These are phyloP conservation scores for Lasioglossum figueresi DNA, from an alignment of 2,888 invertebrate genomes.

Conservation along the genomic window DNA sequence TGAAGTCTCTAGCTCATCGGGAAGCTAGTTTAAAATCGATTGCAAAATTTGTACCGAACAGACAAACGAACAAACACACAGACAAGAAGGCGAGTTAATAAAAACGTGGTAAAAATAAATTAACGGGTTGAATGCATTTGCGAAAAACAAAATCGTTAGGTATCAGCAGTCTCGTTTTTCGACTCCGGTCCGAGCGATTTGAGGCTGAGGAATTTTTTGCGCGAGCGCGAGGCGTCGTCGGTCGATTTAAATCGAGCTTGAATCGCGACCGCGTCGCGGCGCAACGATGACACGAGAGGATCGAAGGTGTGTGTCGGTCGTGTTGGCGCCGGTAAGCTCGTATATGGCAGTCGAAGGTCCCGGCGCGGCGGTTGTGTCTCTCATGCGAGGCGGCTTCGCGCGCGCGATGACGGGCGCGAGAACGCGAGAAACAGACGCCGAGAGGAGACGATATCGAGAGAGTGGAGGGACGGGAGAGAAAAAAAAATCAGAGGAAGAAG, in stretches of 20 bases:
- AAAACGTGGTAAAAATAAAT: too few species aligned
- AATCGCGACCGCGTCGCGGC: slow-evolving; percentile 37
- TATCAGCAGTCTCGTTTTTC: not conserved
- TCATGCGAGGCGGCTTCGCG: slow-evolving; percentile 22
- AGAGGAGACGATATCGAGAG: slow-evolving; percentile 40
- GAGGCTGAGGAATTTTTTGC: not conserved
- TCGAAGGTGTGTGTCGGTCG: slow-evolving; percentile 48
- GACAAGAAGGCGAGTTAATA: too few species aligned
- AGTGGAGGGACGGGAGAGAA: slow-evolving; percentile 41
- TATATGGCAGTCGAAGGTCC: slow-evolving; percentile 73
- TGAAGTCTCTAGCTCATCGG: too few species aligned
- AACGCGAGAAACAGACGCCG: slow-evolving; percentile 58
- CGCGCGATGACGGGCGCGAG: slow-evolving; percentile 61
- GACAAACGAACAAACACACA: too few species aligned
- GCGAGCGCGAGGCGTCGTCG: not conserved
- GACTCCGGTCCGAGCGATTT: not conserved
- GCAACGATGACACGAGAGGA: slow-evolving; percentile 50
- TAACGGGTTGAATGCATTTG: too few species aligned
- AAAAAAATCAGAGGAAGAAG: slow-evolving; percentile 40
- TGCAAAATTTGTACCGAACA: too few species aligned
- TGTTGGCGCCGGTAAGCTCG: slow-evolving; percentile 69
- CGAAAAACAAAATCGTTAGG: too few species aligned
- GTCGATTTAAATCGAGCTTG: slow-evolving; percentile 36
- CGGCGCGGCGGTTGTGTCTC: not conserved
- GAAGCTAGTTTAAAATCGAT: too few species aligned